Evolutionary conservation across 2,113 vertebrate genomes (phyloP).

Genomic region (Rhineura floridana): DNA sequence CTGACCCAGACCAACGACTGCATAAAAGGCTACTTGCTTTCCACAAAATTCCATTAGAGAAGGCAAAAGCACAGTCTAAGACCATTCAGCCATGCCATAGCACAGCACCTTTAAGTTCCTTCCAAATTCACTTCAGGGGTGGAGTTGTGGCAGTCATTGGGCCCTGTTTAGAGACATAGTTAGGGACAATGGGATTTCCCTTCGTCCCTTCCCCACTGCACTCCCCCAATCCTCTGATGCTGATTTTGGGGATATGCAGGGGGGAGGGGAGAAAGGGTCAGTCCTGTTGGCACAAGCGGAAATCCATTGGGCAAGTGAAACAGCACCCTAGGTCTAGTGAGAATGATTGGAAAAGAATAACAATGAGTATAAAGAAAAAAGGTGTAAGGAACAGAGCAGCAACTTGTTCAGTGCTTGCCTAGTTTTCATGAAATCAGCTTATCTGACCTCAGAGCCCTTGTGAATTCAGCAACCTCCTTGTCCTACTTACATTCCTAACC

Average conservation of each 20-base stretch:
- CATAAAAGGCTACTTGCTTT: neutral
- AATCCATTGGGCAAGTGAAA: no score
- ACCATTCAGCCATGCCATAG: neutral
- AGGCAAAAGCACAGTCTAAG: neutral
- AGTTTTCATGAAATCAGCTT: slow-evolving; percentile 15
- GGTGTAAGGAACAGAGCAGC: neutral
- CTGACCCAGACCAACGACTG: neutral
- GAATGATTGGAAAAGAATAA: neutral
- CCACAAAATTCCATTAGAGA: neutral
- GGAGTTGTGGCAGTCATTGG: neutral
- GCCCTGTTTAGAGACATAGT: neutral
- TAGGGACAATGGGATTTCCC: no score
- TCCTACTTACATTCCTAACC: slow-evolving; percentile 5
- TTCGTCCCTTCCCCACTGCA: no score
- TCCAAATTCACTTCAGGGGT: neutral
- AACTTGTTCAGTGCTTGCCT: slow-evolving; percentile 18
- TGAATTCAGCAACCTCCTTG: neutral
- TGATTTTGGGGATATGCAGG: no score
- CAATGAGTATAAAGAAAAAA: slow-evolving; percentile 3
- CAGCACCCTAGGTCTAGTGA: neutral
- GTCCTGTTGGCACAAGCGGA: no score
- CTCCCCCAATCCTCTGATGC: no score
- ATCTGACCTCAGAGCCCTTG: neutral
- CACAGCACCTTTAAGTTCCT: neutral
- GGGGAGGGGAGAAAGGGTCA: no score